Percentiles rank a stretch among this genome's conserved stretches.
Conservation (phyloP, 1,140 invertebrate species). For the Tetragonula clypearis region DNA sequence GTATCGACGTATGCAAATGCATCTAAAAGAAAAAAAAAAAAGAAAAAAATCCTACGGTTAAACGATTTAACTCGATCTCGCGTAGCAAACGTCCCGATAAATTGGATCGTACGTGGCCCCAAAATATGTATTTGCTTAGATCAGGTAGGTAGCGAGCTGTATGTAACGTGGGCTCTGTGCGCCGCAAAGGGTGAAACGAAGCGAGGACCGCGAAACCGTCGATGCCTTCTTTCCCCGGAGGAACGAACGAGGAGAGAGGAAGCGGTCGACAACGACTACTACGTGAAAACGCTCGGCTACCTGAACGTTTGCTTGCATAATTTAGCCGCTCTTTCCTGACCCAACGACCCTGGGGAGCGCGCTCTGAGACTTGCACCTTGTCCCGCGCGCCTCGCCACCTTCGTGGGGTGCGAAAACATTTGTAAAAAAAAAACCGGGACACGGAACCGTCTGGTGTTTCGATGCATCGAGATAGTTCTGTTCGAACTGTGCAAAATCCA, state of each 20-base stretch:
- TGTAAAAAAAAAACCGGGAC: conserved; percentile 64
- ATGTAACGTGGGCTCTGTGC: background rate
- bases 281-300: conserved; percentile 59
- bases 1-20: too few relatives aligned
- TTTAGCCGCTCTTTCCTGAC: conserved; percentile 46
- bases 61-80: conserved; percentile 69
- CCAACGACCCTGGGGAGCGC: conserved; percentile 4
- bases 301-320: conserved; percentile 67
- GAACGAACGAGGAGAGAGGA: conserved; percentile 4
- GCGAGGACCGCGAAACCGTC: background rate
- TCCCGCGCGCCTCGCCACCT: conserved; percentile 24
- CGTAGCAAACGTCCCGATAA: conserved; percentile 63
- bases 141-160: conserved; percentile 23
- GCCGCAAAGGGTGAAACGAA: background rate
- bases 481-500: background rate
- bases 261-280: conserved; percentile 19
- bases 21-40: too few relatives aligned
- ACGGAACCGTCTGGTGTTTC: background rate
- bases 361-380: conserved; percentile 55
- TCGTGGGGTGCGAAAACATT: conserved; percentile 72
- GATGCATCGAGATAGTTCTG: background rate
- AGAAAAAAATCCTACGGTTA: too few relatives aligned
- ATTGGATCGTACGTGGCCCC: conserved; percentile 68
- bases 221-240: background rate
- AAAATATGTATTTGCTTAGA: conserved; percentile 72